Evolutionary conservation across 2,888 invertebrate species (phyloP).

Genomic region (Ochropacha duplaris): DNA sequence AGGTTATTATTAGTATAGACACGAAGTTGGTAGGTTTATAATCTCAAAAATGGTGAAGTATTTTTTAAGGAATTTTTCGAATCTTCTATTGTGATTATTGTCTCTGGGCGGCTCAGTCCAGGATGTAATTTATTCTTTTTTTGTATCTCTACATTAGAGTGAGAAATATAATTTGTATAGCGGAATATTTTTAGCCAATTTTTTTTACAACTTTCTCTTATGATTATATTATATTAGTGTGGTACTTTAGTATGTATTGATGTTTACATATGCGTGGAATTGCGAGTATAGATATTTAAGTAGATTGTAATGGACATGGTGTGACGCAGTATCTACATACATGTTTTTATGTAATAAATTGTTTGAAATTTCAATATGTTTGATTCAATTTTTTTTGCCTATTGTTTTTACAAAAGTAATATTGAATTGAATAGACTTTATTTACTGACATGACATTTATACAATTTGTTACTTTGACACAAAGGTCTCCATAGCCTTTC

Average conservation of each 20-base stretch:
- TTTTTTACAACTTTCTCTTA: not conserved
- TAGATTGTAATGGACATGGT: constrained; percentile 33
- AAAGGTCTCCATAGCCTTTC: no score
- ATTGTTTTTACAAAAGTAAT: constrained; percentile 16
- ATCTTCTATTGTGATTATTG: constrained; percentile 29
- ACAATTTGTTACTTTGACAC: no score
- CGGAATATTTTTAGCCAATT: not conserved
- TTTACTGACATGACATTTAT: no score
- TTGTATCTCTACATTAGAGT: no score
- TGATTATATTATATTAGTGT: not conserved
- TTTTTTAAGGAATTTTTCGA: constrained; percentile 57
- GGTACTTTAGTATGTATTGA: not conserved
- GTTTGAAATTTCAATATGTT: constrained; percentile 59
- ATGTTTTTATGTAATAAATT: constrained; percentile 70
- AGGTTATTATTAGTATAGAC: not conserved
- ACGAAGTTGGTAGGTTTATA: constrained; percentile 21
- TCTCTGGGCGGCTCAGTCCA: not conserved
- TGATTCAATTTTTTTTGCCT: constrained; percentile 45
- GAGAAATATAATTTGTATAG: not conserved
- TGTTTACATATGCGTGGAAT: constrained; percentile 34
- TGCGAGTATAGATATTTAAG: constrained; percentile 39
- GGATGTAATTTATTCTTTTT: no score
- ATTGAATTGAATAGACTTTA: no score
- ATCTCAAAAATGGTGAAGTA: constrained; percentile 45
- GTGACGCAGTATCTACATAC: constrained; percentile 38